A percentile compares a stretch with the other conserved stretches of the same genome.
These are phyloP conservation scores for Arctopsyche grandis DNA, from an alignment of 1,140 invertebrate genomes.

Conservation along the genomic window DNA sequence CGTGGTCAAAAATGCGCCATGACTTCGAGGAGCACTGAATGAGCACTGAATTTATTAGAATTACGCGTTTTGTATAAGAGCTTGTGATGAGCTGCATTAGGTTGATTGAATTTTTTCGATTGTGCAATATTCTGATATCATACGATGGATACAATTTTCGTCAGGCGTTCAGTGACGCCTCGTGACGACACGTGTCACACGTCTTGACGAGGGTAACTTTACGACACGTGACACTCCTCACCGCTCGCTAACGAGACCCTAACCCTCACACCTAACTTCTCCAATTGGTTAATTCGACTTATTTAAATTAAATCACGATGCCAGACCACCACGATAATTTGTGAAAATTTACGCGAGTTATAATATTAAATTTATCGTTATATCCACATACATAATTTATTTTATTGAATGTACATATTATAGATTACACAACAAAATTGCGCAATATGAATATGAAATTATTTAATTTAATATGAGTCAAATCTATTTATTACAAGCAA, in stretches of 20 bases:
- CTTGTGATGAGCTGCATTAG: too few relatives aligned
- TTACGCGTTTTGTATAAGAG: too few relatives aligned
- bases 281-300: too few relatives aligned
- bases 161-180: neutral
- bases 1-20: too few relatives aligned
- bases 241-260: neutral
- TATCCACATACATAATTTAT: neutral
- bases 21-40: too few relatives aligned
- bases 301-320: neutral
- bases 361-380: too few relatives aligned
- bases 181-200: conserved; percentile 23
- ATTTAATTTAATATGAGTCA: too few relatives aligned
- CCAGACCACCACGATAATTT: neutral
- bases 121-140: neutral
- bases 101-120: neutral
- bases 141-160: neutral
- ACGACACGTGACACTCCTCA: conserved; percentile 14
- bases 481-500: too few relatives aligned
- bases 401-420: neutral
- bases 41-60: too few relatives aligned
- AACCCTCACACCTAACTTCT: neutral
- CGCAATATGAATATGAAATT: too few relatives aligned
- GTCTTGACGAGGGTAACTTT: conserved; percentile 23
- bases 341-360: neutral
- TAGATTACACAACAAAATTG: too few relatives aligned